Evolutionary conservation across 2,888 invertebrate species (phyloP).

Genomic region (Iphiclides podalirius): DNA sequence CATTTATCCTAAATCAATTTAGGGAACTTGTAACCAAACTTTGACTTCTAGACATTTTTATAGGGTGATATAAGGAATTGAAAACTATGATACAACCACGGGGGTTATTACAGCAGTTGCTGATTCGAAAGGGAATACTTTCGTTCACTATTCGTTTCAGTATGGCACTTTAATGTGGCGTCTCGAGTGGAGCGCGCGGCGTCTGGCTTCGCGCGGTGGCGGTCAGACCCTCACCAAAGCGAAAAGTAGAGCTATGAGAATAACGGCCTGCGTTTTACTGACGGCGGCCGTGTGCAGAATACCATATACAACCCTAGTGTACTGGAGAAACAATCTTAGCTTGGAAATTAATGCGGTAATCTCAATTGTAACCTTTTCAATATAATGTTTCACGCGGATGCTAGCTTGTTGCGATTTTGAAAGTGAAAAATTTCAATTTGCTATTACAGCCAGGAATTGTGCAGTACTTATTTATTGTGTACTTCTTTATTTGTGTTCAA

Average conservation of each 20-base stretch:
- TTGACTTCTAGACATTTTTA: no score
- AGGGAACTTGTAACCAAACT: no score
- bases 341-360: constrained; percentile 67
- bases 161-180: constrained; percentile 71
- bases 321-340: constrained; percentile 79
- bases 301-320: constrained; percentile 86
- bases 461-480: no score
- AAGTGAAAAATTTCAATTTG: no score
- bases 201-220: constrained; percentile 81
- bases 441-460: no score
- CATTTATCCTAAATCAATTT: no score
- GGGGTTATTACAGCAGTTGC: not conserved
- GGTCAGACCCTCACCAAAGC: constrained; percentile 81
- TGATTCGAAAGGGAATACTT: not conserved
- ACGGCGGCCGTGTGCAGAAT: constrained; percentile 84
- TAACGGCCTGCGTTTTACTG: constrained; percentile 84
- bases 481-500: no score
- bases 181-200: constrained; percentile 83
- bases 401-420: no score
- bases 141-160: constrained; percentile 33
- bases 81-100: no score
- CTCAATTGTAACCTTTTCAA: no score
- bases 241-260: constrained; percentile 84
- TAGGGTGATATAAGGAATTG: no score
- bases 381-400: not conserved